These are phyloP conservation scores for Selenia dentaria DNA, from an alignment of 2,888 invertebrate species.

Conservation along the genomic window DNA sequence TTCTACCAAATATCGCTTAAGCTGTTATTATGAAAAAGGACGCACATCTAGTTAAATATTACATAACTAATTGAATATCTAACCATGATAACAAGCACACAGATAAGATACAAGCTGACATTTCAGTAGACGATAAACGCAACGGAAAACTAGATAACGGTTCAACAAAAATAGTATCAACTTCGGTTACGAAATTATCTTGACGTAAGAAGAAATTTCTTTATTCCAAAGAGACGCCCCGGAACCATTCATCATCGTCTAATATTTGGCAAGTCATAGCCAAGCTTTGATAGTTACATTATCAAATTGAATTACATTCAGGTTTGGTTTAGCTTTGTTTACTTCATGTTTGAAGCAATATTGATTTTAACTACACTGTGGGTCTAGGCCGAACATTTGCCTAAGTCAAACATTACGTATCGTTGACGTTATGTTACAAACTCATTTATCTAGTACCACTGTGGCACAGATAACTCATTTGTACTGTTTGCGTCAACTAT, in stretches of 20 bases:
- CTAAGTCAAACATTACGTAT: no score
- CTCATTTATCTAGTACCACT: no score
- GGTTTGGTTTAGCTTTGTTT: conserved; percentile 23
- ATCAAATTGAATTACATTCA: conserved; percentile 37
- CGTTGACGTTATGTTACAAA: no score
- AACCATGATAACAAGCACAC: neutral
- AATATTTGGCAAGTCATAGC: conserved; percentile 46
- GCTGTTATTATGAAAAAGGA: no score
- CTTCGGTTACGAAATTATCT: conserved; percentile 22
- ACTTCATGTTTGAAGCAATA: no score
- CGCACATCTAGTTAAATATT: no score
- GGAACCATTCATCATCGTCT: conserved; percentile 46
- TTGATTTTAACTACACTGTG: no score
- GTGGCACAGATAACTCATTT: no score
- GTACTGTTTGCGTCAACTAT: no score
- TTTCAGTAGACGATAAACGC: conserved; percentile 6
- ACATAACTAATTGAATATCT: no score
- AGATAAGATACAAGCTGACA: conserved; percentile 12
- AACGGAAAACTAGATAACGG: conserved; percentile 17
- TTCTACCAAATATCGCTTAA: no score
- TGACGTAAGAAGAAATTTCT: conserved; percentile 45
- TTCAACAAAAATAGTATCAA: conserved; percentile 12
- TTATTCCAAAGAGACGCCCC: conserved; percentile 37
- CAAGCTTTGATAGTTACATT: conserved; percentile 38
- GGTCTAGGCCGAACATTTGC: no score